These are phyloP conservation scores for Poeciliopsis presidionis DNA, from an alignment of 2,797 vertebrate genomes.

Conservation along the genomic window DNA sequence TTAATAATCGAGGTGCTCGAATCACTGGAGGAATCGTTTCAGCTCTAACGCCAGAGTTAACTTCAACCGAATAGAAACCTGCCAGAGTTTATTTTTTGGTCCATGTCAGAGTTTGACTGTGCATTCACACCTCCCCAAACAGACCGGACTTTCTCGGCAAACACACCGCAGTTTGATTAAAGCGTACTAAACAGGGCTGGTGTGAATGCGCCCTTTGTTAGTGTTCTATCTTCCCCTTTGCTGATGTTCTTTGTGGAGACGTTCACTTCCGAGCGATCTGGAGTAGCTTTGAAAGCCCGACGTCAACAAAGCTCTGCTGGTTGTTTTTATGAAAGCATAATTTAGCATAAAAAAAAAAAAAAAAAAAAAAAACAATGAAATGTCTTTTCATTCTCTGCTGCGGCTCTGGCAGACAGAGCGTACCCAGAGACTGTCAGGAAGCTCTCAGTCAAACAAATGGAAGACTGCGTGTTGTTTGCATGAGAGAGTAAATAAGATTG, in stretches of 20 bases:
- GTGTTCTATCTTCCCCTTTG: neutral
- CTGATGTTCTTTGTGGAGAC: slow-evolving; percentile 1
- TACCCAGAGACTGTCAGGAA: slow-evolving; percentile 20
- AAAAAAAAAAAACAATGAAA: slow-evolving; percentile 17
- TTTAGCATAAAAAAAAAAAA: slow-evolving; percentile 9
- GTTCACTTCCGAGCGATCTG: slow-evolving; percentile 2
- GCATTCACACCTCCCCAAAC: no score
- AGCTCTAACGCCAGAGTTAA: no score
- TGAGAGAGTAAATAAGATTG: slow-evolving; percentile 17
- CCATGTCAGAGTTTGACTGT: no score
- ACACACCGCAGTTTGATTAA: no score
- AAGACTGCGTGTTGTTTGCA: neutral
- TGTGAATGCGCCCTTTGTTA: no score
- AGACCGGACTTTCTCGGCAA: no score
- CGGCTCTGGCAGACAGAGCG: slow-evolving; percentile 29
- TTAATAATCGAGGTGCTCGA: no score
- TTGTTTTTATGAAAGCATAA: neutral
- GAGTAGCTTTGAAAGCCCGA: slow-evolving; percentile 7
- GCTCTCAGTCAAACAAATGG: slow-evolving; percentile 33
- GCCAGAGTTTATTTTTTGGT: no score
- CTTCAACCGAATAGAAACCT: no score
- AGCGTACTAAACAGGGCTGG: no score
- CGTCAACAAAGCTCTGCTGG: neutral
- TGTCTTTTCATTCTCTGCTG: slow-evolving; percentile 16
- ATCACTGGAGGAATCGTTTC: no score